phyloP scores from a whole-genome alignment of 2,113 vertebrate genomes.

The Dasyurus viverrinus region DNA sequence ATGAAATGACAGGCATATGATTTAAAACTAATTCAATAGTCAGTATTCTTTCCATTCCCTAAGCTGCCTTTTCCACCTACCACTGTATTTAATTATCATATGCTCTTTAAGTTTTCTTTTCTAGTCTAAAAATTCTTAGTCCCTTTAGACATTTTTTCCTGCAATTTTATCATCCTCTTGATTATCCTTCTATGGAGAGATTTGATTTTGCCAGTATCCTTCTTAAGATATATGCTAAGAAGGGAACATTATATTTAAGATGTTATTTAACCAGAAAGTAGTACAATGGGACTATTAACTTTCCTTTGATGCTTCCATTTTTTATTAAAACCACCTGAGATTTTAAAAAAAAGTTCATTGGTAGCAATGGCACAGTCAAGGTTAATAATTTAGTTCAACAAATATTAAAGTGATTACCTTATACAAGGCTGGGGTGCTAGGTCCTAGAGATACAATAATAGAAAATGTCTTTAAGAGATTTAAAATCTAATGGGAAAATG shows the following conservation, averaged over 20 bases:
- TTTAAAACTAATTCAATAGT: not conserved
- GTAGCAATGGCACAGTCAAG: not conserved
- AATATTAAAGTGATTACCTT: not conserved
- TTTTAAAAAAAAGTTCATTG: not conserved
- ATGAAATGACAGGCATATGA: not conserved
- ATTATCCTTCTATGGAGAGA: not conserved
- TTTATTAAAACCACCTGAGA: not conserved
- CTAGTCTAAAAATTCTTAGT: not conserved
- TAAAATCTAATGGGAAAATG: not conserved
- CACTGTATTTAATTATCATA: not conserved
- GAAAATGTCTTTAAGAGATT: not conserved
- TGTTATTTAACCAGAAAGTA: not conserved
- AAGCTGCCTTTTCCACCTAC: not conserved
- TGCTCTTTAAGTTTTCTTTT: not conserved
- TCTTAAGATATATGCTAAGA: not conserved
- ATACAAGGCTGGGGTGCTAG: not conserved
- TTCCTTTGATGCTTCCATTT: not conserved
- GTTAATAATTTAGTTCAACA: not conserved
- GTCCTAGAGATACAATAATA: not conserved
- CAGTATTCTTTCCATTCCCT: not conserved
- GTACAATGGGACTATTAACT: not conserved
- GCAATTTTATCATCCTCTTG: not conserved
- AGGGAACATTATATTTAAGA: not conserved
- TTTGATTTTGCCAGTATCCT: not conserved
- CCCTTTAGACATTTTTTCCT: not conserved